Evolutionary conservation across 2,888 invertebrate species (phyloP).

Genomic region (Lysandra coridon): DNA sequence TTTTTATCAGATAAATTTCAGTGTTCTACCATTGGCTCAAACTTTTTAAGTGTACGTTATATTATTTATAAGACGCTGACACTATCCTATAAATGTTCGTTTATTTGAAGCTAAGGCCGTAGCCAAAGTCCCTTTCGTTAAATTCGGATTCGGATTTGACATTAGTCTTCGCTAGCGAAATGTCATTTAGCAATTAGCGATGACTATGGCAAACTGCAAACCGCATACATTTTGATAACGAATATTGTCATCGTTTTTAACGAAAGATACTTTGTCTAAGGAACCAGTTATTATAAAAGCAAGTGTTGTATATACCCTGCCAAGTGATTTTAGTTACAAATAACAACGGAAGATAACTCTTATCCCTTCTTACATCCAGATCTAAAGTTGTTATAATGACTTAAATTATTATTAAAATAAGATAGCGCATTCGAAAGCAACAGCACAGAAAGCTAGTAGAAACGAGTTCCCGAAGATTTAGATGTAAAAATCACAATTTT

Average conservation of each 20-base stretch:
- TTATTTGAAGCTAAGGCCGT: background rate
- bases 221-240: no score
- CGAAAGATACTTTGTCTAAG: no score
- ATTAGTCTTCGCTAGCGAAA: no score
- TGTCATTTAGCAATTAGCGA: no score
- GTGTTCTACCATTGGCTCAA: background rate
- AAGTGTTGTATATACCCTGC: constrained; percentile 42
- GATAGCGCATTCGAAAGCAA: constrained; percentile 22
- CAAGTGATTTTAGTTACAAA: constrained; percentile 32
- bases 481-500: constrained; percentile 40
- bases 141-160: no score
- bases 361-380: background rate
- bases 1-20: background rate
- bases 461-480: constrained; percentile 35
- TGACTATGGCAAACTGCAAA: no score
- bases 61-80: background rate
- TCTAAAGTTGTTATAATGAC: constrained; percentile 7
- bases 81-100: background rate
- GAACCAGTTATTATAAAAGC: constrained; percentile 42
- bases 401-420: background rate
- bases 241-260: no score
- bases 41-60: background rate
- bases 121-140: no score
- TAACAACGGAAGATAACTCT: constrained; percentile 13
- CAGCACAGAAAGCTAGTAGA: constrained; percentile 22